Conservation (phyloP, 2,113 vertebrate species). For the Plestiodon gilberti region DNA sequence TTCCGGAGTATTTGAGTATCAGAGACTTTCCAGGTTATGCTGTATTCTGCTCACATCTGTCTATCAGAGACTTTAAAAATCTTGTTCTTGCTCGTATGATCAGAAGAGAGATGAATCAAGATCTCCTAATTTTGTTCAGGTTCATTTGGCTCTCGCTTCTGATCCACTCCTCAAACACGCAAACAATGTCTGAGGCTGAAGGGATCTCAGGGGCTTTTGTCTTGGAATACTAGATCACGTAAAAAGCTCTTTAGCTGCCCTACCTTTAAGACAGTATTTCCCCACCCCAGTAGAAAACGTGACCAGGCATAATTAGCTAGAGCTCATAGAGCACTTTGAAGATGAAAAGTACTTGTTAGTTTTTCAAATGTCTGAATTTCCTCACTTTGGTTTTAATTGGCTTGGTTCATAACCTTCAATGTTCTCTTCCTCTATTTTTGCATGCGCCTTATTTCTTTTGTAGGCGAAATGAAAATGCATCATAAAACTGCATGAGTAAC, state of each 20-base stretch:
- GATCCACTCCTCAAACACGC: background rate
- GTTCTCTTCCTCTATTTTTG: slow-evolving; percentile 37
- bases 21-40: background rate
- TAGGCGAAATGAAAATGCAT: slow-evolving; percentile 46
- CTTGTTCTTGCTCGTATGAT: background rate
- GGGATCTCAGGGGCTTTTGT: no score
- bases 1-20: background rate
- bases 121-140: no score
- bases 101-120: background rate
- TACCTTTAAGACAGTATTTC: background rate
- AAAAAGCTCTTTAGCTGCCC: slow-evolving; percentile 29
- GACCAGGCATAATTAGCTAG: background rate
- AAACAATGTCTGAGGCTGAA: background rate
- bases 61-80: background rate
- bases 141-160: background rate
- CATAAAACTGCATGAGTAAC: slow-evolving; percentile 52
- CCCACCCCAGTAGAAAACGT: background rate
- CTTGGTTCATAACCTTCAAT: background rate
- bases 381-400: slow-evolving; percentile 41
- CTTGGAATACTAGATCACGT: background rate
- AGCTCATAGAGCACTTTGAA: slow-evolving; percentile 4
- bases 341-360: slow-evolving; percentile 33
- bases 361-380: slow-evolving; percentile 56
- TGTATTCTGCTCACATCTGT: background rate
- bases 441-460: slow-evolving; percentile 35